phyloP scores from a whole-genome alignment of 2,888 invertebrate species.

The Campopleginae sp. region DNA sequence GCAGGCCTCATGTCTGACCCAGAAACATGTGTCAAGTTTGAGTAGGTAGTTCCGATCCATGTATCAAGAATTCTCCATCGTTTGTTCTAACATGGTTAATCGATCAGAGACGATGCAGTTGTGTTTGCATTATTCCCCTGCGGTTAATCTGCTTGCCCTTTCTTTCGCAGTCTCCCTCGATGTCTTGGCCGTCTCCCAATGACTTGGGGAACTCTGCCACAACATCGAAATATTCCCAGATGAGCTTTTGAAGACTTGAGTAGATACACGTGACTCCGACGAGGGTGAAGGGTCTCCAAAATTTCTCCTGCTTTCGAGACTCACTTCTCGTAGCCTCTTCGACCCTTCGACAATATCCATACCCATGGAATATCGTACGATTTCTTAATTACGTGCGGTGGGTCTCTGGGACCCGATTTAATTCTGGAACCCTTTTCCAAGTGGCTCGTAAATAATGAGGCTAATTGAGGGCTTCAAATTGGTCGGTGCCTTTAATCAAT shows the following conservation, averaged over 20 bases:
- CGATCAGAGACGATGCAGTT: slow-evolving; percentile 75
- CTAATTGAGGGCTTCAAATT: background rate
- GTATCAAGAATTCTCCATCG: slow-evolving; percentile 36
- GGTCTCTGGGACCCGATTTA: background rate
- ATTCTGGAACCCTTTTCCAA: background rate
- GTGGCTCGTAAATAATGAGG: background rate
- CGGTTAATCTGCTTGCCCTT: slow-evolving; percentile 39
- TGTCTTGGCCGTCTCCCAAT: slow-evolving; percentile 34
- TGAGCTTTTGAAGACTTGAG: slow-evolving; percentile 76
- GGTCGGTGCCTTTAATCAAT: background rate
- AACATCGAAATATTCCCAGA: slow-evolving; percentile 76
- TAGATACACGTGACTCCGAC: slow-evolving; percentile 58
- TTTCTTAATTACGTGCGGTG: background rate
- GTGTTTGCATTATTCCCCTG: slow-evolving; percentile 73
- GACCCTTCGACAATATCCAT: slow-evolving; percentile 47
- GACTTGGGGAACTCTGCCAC: slow-evolving; percentile 54
- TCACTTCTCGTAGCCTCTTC: slow-evolving; percentile 68
- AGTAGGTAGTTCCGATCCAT: slow-evolving; percentile 45
- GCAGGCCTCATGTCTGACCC: background rate
- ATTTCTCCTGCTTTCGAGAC: slow-evolving; percentile 27
- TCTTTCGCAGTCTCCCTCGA: slow-evolving; percentile 31
- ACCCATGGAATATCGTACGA: background rate
- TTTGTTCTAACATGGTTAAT: slow-evolving; percentile 73
- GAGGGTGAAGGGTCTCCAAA: slow-evolving; percentile 28
- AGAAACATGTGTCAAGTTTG: slow-evolving; percentile 20